phyloP scores from a whole-genome alignment of 1,140 invertebrate genomes.

The Aphelenchoides avenae region DNA sequence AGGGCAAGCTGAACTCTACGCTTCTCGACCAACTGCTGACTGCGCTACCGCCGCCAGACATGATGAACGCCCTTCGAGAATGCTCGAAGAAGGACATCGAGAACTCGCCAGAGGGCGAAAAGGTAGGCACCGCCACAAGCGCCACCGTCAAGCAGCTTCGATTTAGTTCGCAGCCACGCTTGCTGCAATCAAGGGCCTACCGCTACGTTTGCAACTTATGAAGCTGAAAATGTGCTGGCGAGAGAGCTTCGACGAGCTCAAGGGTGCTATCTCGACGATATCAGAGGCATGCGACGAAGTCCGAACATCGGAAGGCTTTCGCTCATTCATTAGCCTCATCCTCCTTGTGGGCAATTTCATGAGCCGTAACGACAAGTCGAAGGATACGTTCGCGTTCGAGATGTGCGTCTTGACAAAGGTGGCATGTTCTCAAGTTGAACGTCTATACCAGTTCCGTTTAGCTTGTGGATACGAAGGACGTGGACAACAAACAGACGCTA shows the following conservation, averaged over 20 bases:
- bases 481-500: conserved; percentile 33
- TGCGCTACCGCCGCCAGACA: conserved; percentile 21
- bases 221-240: conserved; percentile 28
- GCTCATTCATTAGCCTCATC: conserved; percentile 30
- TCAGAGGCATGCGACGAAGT: conserved; percentile 40
- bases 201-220: conserved; percentile 35
- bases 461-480: conserved; percentile 38
- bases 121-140: conserved; percentile 15
- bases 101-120: conserved; percentile 28
- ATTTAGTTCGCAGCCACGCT: conserved; percentile 38
- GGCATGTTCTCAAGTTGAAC: neutral
- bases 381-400: conserved; percentile 34
- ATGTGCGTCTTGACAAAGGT: conserved; percentile 32
- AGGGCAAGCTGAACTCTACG: conserved; percentile 17
- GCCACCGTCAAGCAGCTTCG: conserved; percentile 8
- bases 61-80: conserved; percentile 22
- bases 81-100: conserved; percentile 15
- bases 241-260: conserved; percentile 22
- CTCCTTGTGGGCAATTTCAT: conserved; percentile 40
- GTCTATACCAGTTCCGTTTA: conserved; percentile 13
- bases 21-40: conserved; percentile 16
- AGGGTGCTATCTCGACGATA: conserved; percentile 31
- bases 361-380: conserved; percentile 37
- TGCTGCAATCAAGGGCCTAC: conserved; percentile 30
- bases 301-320: conserved; percentile 19